Evolutionary conservation across 2,113 vertebrate species (phyloP).

Genomic region (human): GRCh38 chr5:15687501-15688000

Average conservation of each 20-base stretch:
- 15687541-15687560: not conserved
- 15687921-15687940: accelerated
- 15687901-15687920: not conserved
- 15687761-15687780: not conserved
- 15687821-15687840: not conserved
- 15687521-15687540: not conserved
- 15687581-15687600: not conserved
- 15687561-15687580: accelerated
- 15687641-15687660: not conserved
- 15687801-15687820: not conserved
- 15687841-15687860: not conserved
- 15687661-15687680: not conserved
- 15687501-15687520: not conserved
- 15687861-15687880: accelerated
- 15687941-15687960: not conserved
- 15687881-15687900: not conserved
- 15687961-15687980: not conserved
- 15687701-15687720: not conserved
- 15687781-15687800: not conserved
- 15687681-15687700: not conserved
- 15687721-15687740: not conserved
- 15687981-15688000: not conserved
- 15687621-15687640: too few relatives aligned
- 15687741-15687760: not conserved
- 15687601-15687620: accelerated